These are phyloP conservation scores for Dicentrarchus labrax DNA, from an alignment of 2,113 vertebrate genomes.

Conservation along the genomic window DNA sequence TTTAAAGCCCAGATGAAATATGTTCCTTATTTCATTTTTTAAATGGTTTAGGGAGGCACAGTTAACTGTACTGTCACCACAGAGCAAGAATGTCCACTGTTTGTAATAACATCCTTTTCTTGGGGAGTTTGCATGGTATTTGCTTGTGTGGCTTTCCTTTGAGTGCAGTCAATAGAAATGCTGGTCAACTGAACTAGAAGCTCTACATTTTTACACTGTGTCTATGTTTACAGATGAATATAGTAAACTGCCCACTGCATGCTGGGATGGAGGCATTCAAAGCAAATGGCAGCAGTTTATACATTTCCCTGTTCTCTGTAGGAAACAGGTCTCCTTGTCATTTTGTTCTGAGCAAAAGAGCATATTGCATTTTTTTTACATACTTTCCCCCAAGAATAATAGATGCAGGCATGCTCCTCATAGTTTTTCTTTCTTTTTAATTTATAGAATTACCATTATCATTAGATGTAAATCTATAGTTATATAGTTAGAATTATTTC, in stretches of 20 bases:
- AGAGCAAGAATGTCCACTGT: background rate
- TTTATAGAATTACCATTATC: background rate
- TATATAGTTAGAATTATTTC: background rate
- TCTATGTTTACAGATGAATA: background rate
- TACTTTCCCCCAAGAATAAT: too few species aligned
- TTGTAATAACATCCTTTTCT: background rate
- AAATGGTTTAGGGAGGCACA: background rate
- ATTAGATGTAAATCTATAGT: background rate
- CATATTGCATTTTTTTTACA: background rate
- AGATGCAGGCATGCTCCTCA: background rate
- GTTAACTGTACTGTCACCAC: background rate
- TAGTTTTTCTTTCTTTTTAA: background rate
- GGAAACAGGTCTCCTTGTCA: background rate
- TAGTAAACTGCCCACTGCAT: slow-evolving; percentile 9
- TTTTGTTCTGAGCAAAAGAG: background rate
- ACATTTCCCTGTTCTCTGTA: background rate
- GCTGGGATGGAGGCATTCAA: slow-evolving; percentile 7
- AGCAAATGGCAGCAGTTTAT: slow-evolving; percentile 1
- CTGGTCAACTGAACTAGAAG: slow-evolving; percentile 22
- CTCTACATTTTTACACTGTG: background rate
- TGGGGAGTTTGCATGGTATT: background rate
- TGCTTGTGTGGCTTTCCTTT: background rate
- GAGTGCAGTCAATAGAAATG: background rate
- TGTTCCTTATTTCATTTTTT: background rate
- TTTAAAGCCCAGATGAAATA: background rate